Conservation (phyloP, 64 coral and sea anemone genomes). For the Astreopora myriophthalma region DNA sequence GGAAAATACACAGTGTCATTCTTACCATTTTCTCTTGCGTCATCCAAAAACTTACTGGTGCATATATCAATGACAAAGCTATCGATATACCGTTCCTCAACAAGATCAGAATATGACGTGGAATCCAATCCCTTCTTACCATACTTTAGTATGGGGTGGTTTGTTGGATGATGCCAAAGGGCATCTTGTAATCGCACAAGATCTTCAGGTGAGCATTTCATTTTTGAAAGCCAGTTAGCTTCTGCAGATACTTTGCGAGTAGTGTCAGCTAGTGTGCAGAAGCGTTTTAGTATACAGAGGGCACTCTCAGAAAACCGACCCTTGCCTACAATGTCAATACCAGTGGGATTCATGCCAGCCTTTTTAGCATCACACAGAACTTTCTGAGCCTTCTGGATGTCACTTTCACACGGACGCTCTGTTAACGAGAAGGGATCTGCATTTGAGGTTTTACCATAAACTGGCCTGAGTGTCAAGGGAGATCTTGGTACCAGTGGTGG, state of each 20-base stretch:
- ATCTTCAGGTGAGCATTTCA: neutral
- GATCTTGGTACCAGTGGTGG: no score
- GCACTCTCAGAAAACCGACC: conserved; percentile 18
- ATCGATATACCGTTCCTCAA: conserved; percentile 42
- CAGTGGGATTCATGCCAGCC: conserved; percentile 1
- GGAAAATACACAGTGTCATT: conserved; percentile 38
- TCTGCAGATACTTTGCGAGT: neutral
- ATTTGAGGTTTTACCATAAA: no score
- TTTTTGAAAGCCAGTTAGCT: neutral
- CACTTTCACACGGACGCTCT: conserved; percentile 8
- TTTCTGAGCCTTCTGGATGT: neutral
- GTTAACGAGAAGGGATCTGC: neutral
- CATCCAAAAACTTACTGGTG: neutral
- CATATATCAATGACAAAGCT: conserved; percentile 52
- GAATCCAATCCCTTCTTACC: conserved; percentile 24
- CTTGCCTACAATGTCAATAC: neutral
- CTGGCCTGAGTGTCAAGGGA: no score
- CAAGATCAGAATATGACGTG: conserved; percentile 46
- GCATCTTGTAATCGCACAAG: neutral
- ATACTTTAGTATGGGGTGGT: neutral
- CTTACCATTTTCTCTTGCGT: neutral
- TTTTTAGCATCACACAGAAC: neutral
- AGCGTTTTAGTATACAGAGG: neutral
- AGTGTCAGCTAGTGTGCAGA: neutral
- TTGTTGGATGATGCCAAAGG: conserved; percentile 15